Percentiles rank a stretch among this genome's conserved stretches.
These are phyloP conservation scores for Otolemur crassicaudatus DNA, from an alignment of 2,797 vertebrate species.

Conservation along the genomic window DNA sequence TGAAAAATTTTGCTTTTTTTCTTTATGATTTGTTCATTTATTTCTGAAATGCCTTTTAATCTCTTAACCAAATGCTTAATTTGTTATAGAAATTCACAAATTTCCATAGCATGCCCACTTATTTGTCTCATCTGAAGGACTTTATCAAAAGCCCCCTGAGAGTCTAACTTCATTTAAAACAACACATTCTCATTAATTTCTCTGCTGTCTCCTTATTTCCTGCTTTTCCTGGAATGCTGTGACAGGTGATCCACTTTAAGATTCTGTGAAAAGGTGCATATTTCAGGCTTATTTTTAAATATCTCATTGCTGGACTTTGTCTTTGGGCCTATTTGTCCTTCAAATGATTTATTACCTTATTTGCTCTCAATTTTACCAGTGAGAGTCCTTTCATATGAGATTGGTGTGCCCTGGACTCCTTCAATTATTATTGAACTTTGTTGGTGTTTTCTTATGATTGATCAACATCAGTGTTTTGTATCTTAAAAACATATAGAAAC, in stretches of 20 bases:
- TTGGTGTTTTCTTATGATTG: background rate
- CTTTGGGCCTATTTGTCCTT: background rate
- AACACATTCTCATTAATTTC: background rate
- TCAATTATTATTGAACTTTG: background rate
- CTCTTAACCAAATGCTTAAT: background rate
- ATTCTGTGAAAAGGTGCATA: background rate
- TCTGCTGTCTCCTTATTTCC: background rate
- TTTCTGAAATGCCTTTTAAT: background rate
- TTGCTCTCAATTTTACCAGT: background rate
- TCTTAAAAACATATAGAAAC: background rate
- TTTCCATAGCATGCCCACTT: background rate
- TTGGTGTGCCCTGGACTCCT: background rate
- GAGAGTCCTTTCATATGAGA: background rate
- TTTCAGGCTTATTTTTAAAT: slow-evolving; percentile 15
- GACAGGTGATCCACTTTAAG: background rate
- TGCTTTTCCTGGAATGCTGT: background rate
- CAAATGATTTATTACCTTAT: background rate
- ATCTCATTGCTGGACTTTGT: background rate
- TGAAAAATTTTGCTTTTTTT: background rate
- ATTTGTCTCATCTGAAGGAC: background rate
- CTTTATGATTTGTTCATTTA: background rate
- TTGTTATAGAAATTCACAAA: background rate
- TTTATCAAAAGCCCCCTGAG: background rate
- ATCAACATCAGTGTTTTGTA: background rate
- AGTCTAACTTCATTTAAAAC: background rate